These are phyloP conservation scores for Thripadectes ignobilis DNA, from an alignment of 2,797 vertebrate species.

Conservation along the genomic window DNA sequence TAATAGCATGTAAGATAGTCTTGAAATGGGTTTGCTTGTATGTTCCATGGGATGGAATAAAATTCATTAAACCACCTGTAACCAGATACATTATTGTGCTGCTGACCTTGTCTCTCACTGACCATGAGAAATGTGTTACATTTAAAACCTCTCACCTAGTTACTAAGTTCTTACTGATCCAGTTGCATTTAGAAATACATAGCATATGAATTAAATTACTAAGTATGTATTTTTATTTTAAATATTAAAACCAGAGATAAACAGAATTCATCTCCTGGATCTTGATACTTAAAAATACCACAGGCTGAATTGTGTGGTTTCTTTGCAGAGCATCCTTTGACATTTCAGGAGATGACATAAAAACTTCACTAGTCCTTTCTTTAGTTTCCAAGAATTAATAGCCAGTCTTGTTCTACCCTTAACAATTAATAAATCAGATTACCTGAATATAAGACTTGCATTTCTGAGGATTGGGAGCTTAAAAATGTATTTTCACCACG, in stretches of 20 bases:
- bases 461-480: not conserved
- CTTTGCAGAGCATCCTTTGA: not conserved
- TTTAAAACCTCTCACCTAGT: not conserved
- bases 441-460: not conserved
- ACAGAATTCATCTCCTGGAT: not conserved
- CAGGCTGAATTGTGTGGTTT: not conserved
- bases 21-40: not conserved
- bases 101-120: not conserved
- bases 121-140: not conserved
- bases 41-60: slow-evolving; percentile 41
- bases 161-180: not conserved
- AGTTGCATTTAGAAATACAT: not conserved
- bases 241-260: not conserved
- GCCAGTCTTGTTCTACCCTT: not conserved
- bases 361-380: not conserved
- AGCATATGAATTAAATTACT: not conserved
- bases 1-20: not conserved
- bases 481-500: not conserved
- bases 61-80: slow-evolving; percentile 35
- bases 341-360: not conserved
- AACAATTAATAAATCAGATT: not conserved
- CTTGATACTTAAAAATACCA: not conserved
- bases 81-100: not conserved
- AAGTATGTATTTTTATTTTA: not conserved
- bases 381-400: not conserved